phyloP scores from a whole-genome alignment of 2,888 invertebrate species.

The Pteria penguin region DNA sequence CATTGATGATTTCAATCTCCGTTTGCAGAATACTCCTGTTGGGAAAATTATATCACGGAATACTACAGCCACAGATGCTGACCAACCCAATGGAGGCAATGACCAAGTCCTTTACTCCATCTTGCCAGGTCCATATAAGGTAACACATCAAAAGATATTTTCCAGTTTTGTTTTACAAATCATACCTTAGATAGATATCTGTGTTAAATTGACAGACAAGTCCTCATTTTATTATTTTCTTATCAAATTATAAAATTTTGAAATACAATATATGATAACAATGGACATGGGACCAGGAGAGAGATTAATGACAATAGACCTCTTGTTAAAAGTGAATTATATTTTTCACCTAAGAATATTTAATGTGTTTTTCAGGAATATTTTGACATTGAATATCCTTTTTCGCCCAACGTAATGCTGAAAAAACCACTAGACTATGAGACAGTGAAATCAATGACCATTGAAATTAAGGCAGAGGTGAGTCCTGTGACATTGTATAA shows the following conservation, averaged over 20 bases:
- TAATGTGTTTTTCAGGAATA: slow-evolving; percentile 59
- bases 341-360: no score
- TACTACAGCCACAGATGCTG: slow-evolving; percentile 52
- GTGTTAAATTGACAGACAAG: no score
- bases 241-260: not conserved
- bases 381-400: slow-evolving; percentile 54
- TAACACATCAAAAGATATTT: no score
- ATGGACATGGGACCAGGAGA: no score
- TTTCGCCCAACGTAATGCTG: slow-evolving; percentile 52
- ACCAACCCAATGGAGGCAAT: slow-evolving; percentile 49
- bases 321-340: no score
- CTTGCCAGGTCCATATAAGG: slow-evolving; percentile 44
- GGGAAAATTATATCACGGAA: slow-evolving; percentile 54
- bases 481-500: slow-evolving; percentile 9
- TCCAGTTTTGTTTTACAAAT: no score
- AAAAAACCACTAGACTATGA: slow-evolving; percentile 59
- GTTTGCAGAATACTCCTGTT: slow-evolving; percentile 56
- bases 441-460: slow-evolving; percentile 41
- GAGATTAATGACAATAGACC: no score
- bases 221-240: not conserved
- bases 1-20: no score
- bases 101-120: slow-evolving; percentile 54
- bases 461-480: slow-evolving; percentile 55
- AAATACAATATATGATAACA: no score
- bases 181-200: no score